phyloP scores from a whole-genome alignment of 2,888 invertebrate species.

The Dicyrtoma fusca region DNA sequence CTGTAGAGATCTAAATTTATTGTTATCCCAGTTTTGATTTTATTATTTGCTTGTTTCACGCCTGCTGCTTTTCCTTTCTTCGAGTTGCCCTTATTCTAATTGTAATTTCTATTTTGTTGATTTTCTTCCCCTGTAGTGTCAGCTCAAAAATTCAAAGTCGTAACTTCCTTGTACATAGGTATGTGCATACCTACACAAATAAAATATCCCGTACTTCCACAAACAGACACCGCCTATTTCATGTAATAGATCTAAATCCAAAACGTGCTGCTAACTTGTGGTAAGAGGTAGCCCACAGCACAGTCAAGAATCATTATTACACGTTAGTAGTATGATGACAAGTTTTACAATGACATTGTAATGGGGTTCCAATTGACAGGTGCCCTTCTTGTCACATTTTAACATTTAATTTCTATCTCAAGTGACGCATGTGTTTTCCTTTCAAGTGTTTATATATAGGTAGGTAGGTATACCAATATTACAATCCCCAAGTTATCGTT shows the following conservation, averaged over 20 bases:
- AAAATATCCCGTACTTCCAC: background rate
- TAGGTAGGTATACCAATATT: no score
- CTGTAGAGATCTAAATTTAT: background rate
- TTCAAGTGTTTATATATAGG: no score
- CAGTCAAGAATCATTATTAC: background rate
- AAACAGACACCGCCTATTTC: conserved; percentile 22
- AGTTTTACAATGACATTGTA: conserved; percentile 9
- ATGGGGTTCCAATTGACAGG: background rate
- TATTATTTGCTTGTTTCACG: conserved; percentile 24
- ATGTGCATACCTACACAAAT: conserved; percentile 5
- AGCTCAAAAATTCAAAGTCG: no score
- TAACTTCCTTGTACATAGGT: no score
- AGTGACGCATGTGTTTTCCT: background rate
- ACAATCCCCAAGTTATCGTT: no score
- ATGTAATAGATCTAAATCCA: conserved; percentile 28
- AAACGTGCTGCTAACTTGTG: background rate
- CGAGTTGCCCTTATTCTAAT: background rate
- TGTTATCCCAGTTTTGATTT: conserved; percentile 4
- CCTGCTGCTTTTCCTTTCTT: conserved; percentile 8
- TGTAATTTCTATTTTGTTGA: background rate
- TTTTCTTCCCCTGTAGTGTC: background rate
- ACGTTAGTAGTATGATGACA: conserved; percentile 13
- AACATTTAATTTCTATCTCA: conserved; percentile 1
- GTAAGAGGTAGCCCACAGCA: no score
- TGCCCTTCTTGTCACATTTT: conserved; percentile 12